Percentiles rank a stretch among this genome's conserved stretches.
Conservation (phyloP, 2,113 vertebrate genomes). For the Empidonax traillii region DNA sequence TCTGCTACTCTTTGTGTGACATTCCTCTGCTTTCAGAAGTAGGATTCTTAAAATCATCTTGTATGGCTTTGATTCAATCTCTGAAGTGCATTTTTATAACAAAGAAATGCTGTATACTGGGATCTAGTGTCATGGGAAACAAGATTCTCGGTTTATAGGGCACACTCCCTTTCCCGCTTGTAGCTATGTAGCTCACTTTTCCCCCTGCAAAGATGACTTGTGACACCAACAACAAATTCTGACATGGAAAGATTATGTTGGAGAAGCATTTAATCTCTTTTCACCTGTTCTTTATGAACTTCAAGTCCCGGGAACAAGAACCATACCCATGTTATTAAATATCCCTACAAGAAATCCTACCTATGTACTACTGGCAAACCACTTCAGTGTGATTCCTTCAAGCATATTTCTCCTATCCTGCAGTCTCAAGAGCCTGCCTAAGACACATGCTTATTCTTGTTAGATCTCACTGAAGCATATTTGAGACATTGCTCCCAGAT, state of each 20-base stretch:
- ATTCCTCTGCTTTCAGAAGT: not conserved
- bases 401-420: not conserved
- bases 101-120: conserved; percentile 2
- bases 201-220: conserved; percentile 26
- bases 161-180: not conserved
- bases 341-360: conserved; percentile 12
- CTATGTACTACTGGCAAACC: not conserved
- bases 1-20: not conserved
- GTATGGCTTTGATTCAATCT: not conserved
- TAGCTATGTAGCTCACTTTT: not conserved
- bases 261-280: conserved; percentile 25
- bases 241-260: conserved; percentile 10
- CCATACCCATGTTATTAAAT: conserved; percentile 9
- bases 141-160: not conserved
- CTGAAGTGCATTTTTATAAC: conserved; percentile 22
- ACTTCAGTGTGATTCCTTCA: not conserved
- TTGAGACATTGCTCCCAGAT: not conserved
- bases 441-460: not conserved
- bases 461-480: not conserved
- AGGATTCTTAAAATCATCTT: not conserved
- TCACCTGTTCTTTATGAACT: conserved; percentile 48
- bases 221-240: conserved; percentile 32
- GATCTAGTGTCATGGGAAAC: conserved; percentile 22
- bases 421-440: not conserved
- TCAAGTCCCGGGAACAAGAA: conserved; percentile 31